Evolutionary conservation across 2,888 invertebrate genomes (phyloP).

Genomic region (Willowsia nigromaculata): DNA sequence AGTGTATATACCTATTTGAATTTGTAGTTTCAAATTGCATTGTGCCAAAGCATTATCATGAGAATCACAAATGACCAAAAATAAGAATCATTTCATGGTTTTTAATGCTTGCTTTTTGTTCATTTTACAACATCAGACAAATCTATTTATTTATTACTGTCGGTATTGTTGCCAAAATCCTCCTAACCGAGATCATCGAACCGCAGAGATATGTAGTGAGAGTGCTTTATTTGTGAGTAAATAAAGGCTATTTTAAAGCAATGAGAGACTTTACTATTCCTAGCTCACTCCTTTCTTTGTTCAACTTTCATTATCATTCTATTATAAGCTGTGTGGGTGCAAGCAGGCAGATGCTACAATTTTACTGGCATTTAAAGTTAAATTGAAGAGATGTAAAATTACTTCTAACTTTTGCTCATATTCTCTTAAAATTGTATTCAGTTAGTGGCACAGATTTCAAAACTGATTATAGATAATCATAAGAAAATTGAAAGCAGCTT

Average conservation of each 20-base stretch:
- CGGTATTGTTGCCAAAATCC: slow-evolving; percentile 56
- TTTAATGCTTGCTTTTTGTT: background rate
- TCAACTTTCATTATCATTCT: slow-evolving; percentile 44
- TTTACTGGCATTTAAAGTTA: slow-evolving; percentile 7
- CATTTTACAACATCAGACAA: slow-evolving; percentile 34
- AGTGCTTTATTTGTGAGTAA: slow-evolving; percentile 32
- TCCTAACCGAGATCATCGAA: slow-evolving; percentile 68
- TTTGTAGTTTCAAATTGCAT: background rate
- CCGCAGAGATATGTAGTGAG: slow-evolving; percentile 54
- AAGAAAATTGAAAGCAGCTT: slow-evolving; percentile 44
- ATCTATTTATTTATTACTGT: slow-evolving; percentile 34
- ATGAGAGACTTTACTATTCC: background rate
- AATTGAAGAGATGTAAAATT: slow-evolving; percentile 33
- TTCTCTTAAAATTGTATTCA: too few relatives aligned
- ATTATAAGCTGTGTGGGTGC: background rate
- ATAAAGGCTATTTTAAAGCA: background rate
- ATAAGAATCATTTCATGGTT: slow-evolving; percentile 39
- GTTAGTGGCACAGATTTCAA: slow-evolving; percentile 47
- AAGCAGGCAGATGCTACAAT: slow-evolving; percentile 26
- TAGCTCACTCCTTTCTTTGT: background rate
- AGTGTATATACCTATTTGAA: background rate
- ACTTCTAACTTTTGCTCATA: background rate
- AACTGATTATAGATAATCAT: slow-evolving; percentile 20
- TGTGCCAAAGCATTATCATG: background rate
- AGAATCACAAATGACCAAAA: background rate